Evolutionary conservation across 1,140 invertebrate genomes (phyloP).

Genomic region (Calosoma granatense): DNA sequence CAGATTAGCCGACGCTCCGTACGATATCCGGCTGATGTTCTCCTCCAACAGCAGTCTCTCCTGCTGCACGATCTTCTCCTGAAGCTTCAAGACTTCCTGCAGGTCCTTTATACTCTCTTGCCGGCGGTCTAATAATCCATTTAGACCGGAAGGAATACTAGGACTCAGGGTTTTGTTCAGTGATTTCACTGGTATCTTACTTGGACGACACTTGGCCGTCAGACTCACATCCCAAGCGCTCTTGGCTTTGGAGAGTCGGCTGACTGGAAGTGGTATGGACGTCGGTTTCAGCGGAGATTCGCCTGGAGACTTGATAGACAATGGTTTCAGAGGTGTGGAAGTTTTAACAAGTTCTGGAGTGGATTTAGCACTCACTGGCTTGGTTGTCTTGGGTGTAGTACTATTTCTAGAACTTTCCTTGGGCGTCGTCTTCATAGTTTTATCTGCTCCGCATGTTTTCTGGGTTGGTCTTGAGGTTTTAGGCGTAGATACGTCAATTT

Average conservation of each 20-base stretch:
- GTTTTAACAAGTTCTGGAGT: no score
- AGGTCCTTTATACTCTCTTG: constrained; percentile 17
- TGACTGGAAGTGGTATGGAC: constrained; percentile 10
- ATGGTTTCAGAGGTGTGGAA: no score
- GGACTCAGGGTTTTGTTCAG: constrained; percentile 24
- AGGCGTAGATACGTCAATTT: neutral
- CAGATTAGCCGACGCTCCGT: neutral
- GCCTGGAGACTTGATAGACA: neutral
- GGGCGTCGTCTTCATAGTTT: neutral
- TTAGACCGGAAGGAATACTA: constrained; percentile 31
- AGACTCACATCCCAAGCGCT: constrained; percentile 18
- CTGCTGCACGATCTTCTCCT: neutral
- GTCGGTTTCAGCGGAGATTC: neutral
- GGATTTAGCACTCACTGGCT: no score
- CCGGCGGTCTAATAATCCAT: constrained; percentile 23
- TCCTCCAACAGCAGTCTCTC: neutral
- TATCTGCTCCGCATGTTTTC: neutral
- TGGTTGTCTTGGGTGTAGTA: neutral
- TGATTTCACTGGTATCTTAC: constrained; percentile 28
- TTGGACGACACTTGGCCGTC: neutral
- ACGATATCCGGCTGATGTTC: constrained; percentile 11
- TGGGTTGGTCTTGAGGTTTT: neutral
- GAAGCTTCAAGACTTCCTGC: neutral
- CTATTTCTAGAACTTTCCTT: neutral
- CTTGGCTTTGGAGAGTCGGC: constrained; percentile 16